Conservation (phyloP, 2,113 vertebrate genomes). For the Rattus rattus region DNA sequence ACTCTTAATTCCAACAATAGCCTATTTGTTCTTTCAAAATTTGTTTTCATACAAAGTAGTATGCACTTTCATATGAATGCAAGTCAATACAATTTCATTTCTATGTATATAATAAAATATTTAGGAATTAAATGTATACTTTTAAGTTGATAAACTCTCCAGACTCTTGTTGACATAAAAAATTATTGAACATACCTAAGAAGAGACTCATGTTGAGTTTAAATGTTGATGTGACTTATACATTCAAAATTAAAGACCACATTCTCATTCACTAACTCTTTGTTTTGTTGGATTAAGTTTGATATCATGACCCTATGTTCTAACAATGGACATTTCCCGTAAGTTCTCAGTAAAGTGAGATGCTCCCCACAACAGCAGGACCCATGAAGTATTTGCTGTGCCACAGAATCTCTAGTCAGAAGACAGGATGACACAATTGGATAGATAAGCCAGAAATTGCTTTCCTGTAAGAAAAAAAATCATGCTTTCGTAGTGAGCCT, state of each 20-base stretch:
- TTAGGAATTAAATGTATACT: neutral
- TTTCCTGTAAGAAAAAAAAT: neutral
- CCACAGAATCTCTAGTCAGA: constrained; percentile 79
- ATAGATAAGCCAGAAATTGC: neutral
- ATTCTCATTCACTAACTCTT: constrained; percentile 82
- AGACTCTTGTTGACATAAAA: neutral
- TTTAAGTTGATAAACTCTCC: neutral
- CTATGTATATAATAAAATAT: constrained; percentile 18
- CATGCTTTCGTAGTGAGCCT: neutral
- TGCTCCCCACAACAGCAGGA: constrained; percentile 72
- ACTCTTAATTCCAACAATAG: neutral
- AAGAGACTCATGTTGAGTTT: neutral
- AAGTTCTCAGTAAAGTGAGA: constrained; percentile 84
- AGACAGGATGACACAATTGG: neutral
- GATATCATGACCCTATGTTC: constrained; percentile 81
- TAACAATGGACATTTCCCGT: constrained; percentile 73
- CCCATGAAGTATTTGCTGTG: constrained; percentile 78
- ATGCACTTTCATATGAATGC: neutral
- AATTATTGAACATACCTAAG: neutral
- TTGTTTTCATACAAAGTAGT: neutral
- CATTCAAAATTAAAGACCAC: constrained; percentile 84
- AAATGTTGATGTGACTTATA: constrained; percentile 65
- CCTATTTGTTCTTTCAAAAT: neutral
- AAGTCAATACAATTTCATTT: neutral
- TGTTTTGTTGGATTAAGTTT: constrained; percentile 83